Evolutionary conservation across 2,113 vertebrate genomes (phyloP).

Genomic region (Macrotis lagotis): DNA sequence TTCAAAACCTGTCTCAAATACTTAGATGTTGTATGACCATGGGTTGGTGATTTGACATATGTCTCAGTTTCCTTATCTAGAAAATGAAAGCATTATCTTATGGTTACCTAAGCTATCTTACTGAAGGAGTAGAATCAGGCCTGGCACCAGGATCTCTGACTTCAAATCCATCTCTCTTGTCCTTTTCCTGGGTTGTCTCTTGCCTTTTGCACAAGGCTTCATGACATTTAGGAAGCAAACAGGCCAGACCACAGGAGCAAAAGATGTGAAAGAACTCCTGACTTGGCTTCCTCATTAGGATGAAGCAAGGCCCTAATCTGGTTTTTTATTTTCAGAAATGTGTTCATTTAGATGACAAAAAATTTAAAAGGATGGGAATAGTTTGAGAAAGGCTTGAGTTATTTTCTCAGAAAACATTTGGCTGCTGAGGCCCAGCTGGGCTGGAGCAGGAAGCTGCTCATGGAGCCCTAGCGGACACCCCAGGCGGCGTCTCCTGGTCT

Average conservation of each 20-base stretch:
- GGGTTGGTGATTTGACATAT: too few species aligned
- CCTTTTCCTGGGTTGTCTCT: neutral
- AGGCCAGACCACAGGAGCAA: conserved; percentile 11
- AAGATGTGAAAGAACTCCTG: conserved; percentile 19
- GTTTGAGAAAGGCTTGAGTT: conserved; percentile 39
- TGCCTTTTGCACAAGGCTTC: neutral
- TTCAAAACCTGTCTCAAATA: neutral
- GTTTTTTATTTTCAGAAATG: conserved; percentile 23
- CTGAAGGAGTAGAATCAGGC: neutral
- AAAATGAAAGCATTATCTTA: neutral
- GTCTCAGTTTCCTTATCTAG: neutral
- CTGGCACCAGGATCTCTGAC: neutral
- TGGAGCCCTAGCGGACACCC: neutral
- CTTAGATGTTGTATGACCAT: neutral
- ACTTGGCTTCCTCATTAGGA: conserved; percentile 4
- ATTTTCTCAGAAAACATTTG: conserved; percentile 42
- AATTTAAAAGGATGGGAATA: conserved; percentile 22
- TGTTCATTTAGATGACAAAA: conserved; percentile 19
- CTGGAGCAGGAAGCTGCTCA: conserved; percentile 37
- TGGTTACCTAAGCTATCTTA: neutral
- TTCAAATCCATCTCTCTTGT: neutral
- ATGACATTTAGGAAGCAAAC: neutral
- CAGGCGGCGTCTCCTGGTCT: conserved; percentile 67
- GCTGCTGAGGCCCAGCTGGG: conserved; percentile 20
- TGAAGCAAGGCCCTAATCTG: neutral